These are phyloP conservation scores for Eilema depressum DNA, from an alignment of 2,888 invertebrate species.

Conservation along the genomic window DNA sequence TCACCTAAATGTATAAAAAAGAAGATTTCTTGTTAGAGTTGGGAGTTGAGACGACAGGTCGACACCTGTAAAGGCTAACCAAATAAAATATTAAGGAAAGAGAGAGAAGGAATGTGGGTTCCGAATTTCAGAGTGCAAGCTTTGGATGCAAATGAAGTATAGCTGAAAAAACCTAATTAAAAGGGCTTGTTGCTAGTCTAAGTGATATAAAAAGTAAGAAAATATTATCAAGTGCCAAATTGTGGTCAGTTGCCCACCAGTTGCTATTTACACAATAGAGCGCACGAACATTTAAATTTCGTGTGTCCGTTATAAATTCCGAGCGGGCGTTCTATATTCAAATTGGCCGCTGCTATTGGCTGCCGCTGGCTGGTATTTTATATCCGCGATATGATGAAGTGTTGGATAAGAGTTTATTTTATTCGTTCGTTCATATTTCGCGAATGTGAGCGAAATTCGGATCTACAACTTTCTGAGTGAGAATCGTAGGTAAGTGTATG, in stretches of 20 bases:
- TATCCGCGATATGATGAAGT: conserved; percentile 48
- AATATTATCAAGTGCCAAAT: not conserved
- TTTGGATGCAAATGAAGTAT: no score
- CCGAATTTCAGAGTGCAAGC: no score
- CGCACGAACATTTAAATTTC: conserved; percentile 74
- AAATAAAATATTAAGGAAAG: no score
- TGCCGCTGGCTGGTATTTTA: conserved; percentile 70
- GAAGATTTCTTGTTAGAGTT: no score
- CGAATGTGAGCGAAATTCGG: not conserved
- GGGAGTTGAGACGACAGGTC: no score
- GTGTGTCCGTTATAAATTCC: conserved; percentile 83
- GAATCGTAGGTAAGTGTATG: not conserved
- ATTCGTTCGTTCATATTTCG: conserved; percentile 9
- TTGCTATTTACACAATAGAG: conserved; percentile 43
- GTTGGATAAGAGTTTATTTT: conserved; percentile 45
- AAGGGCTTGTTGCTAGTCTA: no score
- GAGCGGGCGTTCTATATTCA: conserved; percentile 84
- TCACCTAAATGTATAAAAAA: no score
- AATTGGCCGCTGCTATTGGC: conserved; percentile 82
- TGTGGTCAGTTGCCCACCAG: conserved; percentile 11
- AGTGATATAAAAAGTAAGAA: not conserved
- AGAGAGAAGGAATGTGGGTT: no score
- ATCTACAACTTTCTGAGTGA: not conserved
- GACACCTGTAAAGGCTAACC: no score
- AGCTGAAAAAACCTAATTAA: no score